Percentiles rank a stretch among this genome's conserved stretches.
Evolutionary conservation across 2,888 invertebrate species (phyloP).

Genomic region (Leptinotarsa tumamoca): DNA sequence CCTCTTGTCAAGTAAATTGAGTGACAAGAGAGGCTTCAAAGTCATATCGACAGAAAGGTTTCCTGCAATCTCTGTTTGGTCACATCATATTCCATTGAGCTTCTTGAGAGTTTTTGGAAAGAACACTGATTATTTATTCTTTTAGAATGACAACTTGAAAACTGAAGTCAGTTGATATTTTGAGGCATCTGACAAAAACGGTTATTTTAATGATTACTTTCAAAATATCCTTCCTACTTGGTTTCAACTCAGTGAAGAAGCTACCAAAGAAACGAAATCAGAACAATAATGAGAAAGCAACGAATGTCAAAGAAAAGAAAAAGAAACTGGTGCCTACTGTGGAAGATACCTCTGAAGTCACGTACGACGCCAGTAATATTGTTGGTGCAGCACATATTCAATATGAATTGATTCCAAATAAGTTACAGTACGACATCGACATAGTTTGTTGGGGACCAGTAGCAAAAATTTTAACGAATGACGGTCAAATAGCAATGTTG

Average conservation of each 20-base stretch:
- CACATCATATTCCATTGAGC: too few relatives aligned
- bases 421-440: constrained; percentile 50
- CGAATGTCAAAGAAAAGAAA: constrained; percentile 21
- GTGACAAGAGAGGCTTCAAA: too few relatives aligned
- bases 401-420: constrained; percentile 51
- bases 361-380: constrained; percentile 44
- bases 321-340: constrained; percentile 9
- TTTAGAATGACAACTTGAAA: too few relatives aligned
- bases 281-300: constrained; percentile 27
- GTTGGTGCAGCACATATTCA: constrained; percentile 46
- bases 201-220: constrained; percentile 42
- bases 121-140: too few relatives aligned
- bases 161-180: neutral
- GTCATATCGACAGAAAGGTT: too few relatives aligned
- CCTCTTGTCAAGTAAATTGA: too few relatives aligned
- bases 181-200: neutral
- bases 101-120: too few relatives aligned
- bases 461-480: constrained; percentile 46
- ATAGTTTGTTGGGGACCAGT: constrained; percentile 52
- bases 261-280: constrained; percentile 28
- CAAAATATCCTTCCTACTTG: constrained; percentile 46
- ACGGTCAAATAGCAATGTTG: constrained; percentile 43
- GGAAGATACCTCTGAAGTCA: constrained; percentile 27
- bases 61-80: too few relatives aligned
- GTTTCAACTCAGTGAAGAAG: constrained; percentile 34